Conservation (phyloP, 92 coral and sea anemone genomes). For the Diadumene lineata region DNA sequence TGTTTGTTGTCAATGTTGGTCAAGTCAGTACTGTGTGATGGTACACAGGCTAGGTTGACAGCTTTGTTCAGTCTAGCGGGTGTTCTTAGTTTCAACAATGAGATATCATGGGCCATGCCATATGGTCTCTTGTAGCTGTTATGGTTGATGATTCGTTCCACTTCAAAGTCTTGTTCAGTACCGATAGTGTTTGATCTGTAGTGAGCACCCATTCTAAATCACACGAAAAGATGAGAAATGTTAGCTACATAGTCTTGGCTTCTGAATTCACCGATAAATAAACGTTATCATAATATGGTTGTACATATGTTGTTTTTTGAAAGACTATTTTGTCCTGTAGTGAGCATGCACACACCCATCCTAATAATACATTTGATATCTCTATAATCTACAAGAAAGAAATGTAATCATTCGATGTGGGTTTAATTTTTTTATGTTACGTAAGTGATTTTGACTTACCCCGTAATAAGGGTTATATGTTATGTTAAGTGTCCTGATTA, state of each 20-base stretch:
- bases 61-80: constrained; percentile 31
- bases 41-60: constrained; percentile 35
- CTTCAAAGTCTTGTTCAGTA: constrained; percentile 46
- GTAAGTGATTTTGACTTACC: no score
- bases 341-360: no score
- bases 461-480: no score
- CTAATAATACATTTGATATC: no score
- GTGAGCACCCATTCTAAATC: constrained; percentile 62
- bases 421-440: no score
- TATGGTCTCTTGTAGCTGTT: constrained; percentile 42
- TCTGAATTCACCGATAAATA: no score
- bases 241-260: neutral
- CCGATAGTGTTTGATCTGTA: constrained; percentile 21
- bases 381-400: no score
- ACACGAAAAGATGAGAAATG: neutral
- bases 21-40: constrained; percentile 6
- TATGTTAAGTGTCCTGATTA: no score
- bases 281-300: no score
- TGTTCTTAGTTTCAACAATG: constrained; percentile 35
- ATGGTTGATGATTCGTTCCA: constrained; percentile 43
- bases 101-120: constrained; percentile 56
- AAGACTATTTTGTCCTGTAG: no score
- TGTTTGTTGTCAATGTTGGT: constrained; percentile 18
- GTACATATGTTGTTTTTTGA: no score
- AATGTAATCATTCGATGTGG: no score